phyloP scores from a whole-genome alignment of 2,797 vertebrate genomes.

The Heliangelus exortis region DNA sequence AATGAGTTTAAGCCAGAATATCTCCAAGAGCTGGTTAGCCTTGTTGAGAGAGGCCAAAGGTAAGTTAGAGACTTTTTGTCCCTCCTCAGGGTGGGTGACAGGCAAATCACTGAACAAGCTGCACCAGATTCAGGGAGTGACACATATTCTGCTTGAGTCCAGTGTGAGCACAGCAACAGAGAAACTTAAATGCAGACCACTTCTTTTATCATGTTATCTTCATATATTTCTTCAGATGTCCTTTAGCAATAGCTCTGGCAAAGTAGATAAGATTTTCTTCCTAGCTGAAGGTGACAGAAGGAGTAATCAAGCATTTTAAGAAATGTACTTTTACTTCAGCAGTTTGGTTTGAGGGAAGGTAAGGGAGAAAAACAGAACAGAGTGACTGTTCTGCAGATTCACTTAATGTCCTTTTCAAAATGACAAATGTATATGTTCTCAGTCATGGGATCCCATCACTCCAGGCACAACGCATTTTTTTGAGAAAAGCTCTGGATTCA shows the following conservation, averaged over 20 bases:
- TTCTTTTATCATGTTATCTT: neutral
- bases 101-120: neutral
- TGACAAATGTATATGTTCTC: neutral
- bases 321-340: neutral
- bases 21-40: neutral
- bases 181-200: neutral
- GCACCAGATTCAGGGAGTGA: neutral
- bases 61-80: neutral
- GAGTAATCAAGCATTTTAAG: neutral
- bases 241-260: neutral
- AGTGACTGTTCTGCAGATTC: neutral
- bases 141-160: neutral
- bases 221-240: neutral
- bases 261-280: neutral
- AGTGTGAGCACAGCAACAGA: neutral
- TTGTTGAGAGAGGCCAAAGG: rapidly evolving
- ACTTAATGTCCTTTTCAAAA: neutral
- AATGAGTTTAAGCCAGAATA: neutral
- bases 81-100: neutral
- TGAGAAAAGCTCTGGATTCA: neutral
- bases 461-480: neutral
- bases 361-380: neutral
- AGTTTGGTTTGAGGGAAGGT: neutral
- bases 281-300: neutral
- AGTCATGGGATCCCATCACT: neutral